Evolutionary conservation across 2,113 vertebrate species (phyloP).

Genomic region (Maccullochella peelii): DNA sequence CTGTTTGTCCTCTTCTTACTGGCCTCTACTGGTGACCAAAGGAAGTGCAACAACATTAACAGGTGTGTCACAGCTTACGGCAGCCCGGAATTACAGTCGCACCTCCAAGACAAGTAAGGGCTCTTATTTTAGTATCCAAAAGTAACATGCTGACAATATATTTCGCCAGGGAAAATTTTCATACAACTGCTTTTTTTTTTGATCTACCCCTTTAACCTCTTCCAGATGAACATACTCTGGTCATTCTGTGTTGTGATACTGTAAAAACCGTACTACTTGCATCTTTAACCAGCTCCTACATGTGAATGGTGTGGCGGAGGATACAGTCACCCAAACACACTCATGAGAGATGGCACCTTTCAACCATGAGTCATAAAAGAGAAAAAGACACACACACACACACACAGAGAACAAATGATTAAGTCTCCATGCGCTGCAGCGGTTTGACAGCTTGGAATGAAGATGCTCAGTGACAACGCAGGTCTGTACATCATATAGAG

Average conservation of each 20-base stretch:
- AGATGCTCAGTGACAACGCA: constrained; percentile 46
- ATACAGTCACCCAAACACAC: constrained; percentile 10
- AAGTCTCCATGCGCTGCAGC: constrained; percentile 8
- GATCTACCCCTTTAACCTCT: background rate
- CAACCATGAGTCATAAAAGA: constrained; percentile 32
- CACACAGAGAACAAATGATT: background rate
- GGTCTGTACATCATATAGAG: constrained; percentile 23
- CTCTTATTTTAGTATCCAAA: background rate
- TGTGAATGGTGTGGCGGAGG: background rate
- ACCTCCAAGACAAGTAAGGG: background rate
- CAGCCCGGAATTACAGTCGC: background rate
- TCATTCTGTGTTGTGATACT: background rate
- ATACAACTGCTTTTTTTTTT: background rate
- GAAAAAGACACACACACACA: background rate
- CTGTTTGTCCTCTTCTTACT: background rate
- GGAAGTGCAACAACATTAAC: constrained; percentile 21
- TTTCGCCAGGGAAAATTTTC: background rate
- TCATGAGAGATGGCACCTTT: constrained; percentile 36
- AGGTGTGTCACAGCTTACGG: background rate
- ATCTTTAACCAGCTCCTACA: background rate
- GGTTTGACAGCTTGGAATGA: constrained; percentile 47
- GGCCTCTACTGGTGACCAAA: constrained; percentile 23
- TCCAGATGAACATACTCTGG: background rate
- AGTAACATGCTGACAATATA: background rate
- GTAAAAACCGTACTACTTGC: background rate